Conservation (phyloP, 1,140 invertebrate genomes). For the Calephelis nemesis region DNA sequence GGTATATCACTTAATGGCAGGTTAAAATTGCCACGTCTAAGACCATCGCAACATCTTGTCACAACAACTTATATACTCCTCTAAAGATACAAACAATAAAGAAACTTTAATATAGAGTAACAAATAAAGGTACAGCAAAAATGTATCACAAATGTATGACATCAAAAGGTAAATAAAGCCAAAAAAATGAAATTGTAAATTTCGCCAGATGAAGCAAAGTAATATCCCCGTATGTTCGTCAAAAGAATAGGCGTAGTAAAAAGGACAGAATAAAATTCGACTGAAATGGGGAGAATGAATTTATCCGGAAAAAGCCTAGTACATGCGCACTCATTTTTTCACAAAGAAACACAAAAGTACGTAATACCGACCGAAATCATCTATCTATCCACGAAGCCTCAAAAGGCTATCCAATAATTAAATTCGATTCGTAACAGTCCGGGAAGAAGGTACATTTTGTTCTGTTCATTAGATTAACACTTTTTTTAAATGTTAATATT, state of each 20-base stretch:
- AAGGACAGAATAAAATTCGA: constrained; percentile 31
- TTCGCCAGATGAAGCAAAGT: constrained; percentile 18
- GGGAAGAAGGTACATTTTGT: not conserved
- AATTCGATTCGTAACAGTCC: constrained; percentile 43
- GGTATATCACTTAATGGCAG: no score
- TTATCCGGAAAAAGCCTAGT: constrained; percentile 23
- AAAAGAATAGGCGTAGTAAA: constrained; percentile 17
- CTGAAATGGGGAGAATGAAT: constrained; percentile 26
- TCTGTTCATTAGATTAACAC: no score
- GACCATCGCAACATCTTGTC: no score
- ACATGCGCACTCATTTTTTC: constrained; percentile 28
- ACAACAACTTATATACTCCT: no score
- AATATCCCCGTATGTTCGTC: constrained; percentile 12
- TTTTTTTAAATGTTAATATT: no score
- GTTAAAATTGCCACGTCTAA: no score
- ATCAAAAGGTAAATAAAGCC: not conserved
- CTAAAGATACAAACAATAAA: no score
- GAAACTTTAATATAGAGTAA: no score
- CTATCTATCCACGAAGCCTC: constrained; percentile 33
- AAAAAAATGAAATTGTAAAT: constrained; percentile 18
- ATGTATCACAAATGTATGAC: not conserved
- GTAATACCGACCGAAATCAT: constrained; percentile 34
- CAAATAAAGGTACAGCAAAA: constrained; percentile 5
- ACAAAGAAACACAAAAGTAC: constrained; percentile 34
- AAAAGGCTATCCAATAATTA: constrained; percentile 44